Base-by-base conservation (phyloP, 2,888 invertebrate genomes). In the Hymenopus coronatus region DNA sequence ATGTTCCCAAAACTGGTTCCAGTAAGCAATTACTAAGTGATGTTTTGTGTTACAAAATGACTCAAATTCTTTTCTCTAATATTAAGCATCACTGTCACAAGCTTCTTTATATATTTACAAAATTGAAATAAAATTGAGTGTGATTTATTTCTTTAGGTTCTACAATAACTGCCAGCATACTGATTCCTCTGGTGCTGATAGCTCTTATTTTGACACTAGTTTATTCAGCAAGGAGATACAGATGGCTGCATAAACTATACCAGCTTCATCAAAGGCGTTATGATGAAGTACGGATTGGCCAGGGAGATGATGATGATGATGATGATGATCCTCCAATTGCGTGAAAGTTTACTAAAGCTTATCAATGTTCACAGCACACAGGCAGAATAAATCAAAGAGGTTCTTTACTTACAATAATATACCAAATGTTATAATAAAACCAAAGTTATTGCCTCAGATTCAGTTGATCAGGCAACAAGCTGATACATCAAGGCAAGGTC, bases 211-310 rank as follows among this genome's bases (percentile, higher is more conserved):
- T 89, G 30, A 88, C 88, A 15, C 25, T 89, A 28, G 28, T 90
- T 9, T 90, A 89, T 54, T 84, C 90, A 82, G 90, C 90, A 25
- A 40, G 88, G 9, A 86, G 90, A 28, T 90, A 87, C 82, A 87
- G 88, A 46, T 90, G 90, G 90, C 33, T 90, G 28, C 90, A 90
- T n/a, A 88, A 88, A 82, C 15, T 90, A 15, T 88, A 88, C 3
- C 89, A 89, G 25, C 82, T 90, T 28, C 86, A 90, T 82, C 88
- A 88, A 28, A 87, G 90, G 14, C 89, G 89, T 20, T 90, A 90
- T 70, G 90, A 90, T 87, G 90, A 90, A 54, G 89, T 90, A 54
- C 88, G 85, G 54, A 89, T 90, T 54, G 90, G 90, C 20, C 90
- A 90, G 40, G 90, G 89, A 28, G 90, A 90, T 46, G 90, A 90